Evolutionary conservation across 2,888 invertebrate species (phyloP).

Genomic region (Elysia crispata): DNA sequence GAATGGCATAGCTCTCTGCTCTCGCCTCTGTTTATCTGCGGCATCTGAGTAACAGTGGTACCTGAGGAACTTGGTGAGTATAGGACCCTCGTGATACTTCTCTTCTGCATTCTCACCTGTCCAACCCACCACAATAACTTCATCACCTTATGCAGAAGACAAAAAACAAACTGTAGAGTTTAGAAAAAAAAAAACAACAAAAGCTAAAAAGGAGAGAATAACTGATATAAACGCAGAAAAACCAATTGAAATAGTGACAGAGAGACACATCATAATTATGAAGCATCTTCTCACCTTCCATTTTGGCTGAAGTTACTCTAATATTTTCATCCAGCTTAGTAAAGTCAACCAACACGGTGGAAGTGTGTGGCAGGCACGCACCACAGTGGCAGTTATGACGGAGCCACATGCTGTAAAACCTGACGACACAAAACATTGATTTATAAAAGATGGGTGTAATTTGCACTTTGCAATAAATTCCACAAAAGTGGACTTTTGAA

Average conservation of each 20-base stretch:
- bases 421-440: constrained; percentile 40
- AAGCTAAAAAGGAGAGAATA: too few species aligned
- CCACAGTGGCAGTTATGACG: constrained; percentile 58
- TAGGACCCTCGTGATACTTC: constrained; percentile 29
- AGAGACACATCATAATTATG: background rate
- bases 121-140: constrained; percentile 33
- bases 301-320: constrained; percentile 18
- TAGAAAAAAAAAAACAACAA: background rate
- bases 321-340: constrained; percentile 35
- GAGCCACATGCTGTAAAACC: constrained; percentile 58
- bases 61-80: constrained; percentile 43
- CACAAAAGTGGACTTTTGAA: too few species aligned
- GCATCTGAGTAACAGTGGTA: constrained; percentile 41
- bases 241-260: too few species aligned
- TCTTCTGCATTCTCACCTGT: constrained; percentile 30
- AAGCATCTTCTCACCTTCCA: constrained; percentile 23
- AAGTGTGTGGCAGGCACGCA: constrained; percentile 51
- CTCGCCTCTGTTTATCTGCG: constrained; percentile 18
- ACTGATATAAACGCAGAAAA: too few species aligned
- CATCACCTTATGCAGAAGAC: background rate
- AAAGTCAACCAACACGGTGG: constrained; percentile 39
- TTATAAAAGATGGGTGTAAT: too few species aligned
- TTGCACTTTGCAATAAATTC: too few species aligned
- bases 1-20: constrained; percentile 24
- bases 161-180: background rate